These are phyloP conservation scores for Eupithecia tripunctaria DNA, from an alignment of 2,888 invertebrate species.

Conservation along the genomic window DNA sequence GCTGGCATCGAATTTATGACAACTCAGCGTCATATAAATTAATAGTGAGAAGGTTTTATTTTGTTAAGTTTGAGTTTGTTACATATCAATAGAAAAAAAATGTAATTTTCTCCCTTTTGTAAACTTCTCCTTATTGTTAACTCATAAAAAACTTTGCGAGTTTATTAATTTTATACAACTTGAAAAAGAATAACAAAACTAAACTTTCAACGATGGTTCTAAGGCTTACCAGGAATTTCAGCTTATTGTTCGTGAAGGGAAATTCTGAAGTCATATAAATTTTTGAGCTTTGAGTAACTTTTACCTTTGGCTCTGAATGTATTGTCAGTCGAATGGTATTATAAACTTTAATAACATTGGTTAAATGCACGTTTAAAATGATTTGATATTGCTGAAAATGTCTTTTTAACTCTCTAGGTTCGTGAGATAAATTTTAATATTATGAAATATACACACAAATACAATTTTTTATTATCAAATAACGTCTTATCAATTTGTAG, in stretches of 20 bases:
- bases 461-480: no score
- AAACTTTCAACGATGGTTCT: background rate
- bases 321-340: background rate
- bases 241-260: background rate
- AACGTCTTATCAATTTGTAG: no score
- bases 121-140: background rate
- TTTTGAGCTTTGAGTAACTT: background rate
- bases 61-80: no score
- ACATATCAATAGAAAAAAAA: background rate
- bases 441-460: no score
- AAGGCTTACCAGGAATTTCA: constrained; percentile 3
- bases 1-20: no score
- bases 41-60: no score
- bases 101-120: no score
- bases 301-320: background rate
- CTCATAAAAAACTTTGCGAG: background rate
- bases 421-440: no score
- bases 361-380: background rate
- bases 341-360: background rate
- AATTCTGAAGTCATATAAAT: constrained; percentile 7
- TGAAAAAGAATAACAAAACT: background rate
- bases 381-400: background rate
- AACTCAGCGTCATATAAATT: no score
- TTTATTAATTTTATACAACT: background rate
- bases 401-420: no score